Conservation (phyloP, 2,797 vertebrate genomes). For the Vireo griseus region DNA sequence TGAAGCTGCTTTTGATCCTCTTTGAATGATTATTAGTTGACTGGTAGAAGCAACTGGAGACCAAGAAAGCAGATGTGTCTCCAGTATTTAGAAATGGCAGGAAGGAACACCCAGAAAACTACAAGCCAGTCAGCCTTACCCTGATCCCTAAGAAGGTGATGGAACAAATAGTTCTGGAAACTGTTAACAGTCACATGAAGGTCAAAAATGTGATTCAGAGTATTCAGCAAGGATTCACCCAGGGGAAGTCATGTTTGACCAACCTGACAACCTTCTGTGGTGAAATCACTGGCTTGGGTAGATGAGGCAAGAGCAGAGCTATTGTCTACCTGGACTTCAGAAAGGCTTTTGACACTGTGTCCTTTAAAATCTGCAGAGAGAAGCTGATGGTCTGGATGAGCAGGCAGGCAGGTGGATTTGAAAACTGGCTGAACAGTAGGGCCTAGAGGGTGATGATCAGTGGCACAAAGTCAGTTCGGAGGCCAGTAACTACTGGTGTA, state of each 20-base stretch:
- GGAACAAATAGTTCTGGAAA: background rate
- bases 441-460: background rate
- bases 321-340: background rate
- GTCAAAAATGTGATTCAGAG: background rate
- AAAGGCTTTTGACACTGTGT: background rate
- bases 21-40: background rate
- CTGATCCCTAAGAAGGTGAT: background rate
- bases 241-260: background rate
- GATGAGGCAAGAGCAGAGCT: background rate
- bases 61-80: background rate
- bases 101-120: background rate
- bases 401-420: background rate
- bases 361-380: background rate
- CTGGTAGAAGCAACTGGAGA: background rate
- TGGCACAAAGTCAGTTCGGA: background rate
- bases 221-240: background rate
- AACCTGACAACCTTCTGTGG: background rate
- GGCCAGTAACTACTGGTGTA: background rate
- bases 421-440: background rate
- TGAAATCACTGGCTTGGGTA: background rate
- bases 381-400: background rate
- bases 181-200: background rate
- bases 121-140: background rate
- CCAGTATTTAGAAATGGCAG: background rate
- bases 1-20: background rate